Evolutionary conservation across 2,797 vertebrate species (phyloP).

Genomic region (Leuciscus waleckii): DNA sequence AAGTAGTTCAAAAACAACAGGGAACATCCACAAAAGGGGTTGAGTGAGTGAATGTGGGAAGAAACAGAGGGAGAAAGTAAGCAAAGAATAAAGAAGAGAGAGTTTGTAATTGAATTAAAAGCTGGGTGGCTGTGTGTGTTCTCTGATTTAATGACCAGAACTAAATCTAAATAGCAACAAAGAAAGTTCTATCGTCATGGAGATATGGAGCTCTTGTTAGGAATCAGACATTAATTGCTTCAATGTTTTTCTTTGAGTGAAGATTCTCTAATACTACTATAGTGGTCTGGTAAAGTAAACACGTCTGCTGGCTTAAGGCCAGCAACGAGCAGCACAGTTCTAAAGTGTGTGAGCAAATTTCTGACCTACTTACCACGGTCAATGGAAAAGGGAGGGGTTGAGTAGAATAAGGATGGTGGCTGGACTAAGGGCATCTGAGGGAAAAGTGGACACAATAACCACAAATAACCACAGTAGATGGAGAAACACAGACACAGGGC

Average conservation of each 20-base stretch:
- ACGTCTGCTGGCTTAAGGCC: constrained; percentile 19
- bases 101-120: constrained; percentile 9
- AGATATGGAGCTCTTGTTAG: background rate
- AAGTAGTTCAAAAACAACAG: background rate
- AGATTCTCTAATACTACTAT: background rate
- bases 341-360: constrained; percentile 32
- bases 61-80: constrained; percentile 2
- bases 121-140: too few species aligned
- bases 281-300: constrained; percentile 23
- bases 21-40: constrained; percentile 11
- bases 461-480: constrained; percentile 1
- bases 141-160: background rate
- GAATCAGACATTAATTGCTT: background rate
- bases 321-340: constrained; percentile 24
- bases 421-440: constrained; percentile 20
- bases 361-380: constrained; percentile 44
- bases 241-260: background rate
- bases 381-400: constrained; percentile 29
- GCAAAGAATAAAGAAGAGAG: constrained; percentile 4
- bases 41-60: background rate
- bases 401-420: constrained; percentile 11
- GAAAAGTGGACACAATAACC: constrained; percentile 12
- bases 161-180: background rate
- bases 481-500: background rate
- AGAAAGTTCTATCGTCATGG: background rate